Evolutionary conservation across 2,797 vertebrate genomes (phyloP), one percentile per base, ranked within the genome.

Genomic region (Harpagifer antarcticus): DNA sequence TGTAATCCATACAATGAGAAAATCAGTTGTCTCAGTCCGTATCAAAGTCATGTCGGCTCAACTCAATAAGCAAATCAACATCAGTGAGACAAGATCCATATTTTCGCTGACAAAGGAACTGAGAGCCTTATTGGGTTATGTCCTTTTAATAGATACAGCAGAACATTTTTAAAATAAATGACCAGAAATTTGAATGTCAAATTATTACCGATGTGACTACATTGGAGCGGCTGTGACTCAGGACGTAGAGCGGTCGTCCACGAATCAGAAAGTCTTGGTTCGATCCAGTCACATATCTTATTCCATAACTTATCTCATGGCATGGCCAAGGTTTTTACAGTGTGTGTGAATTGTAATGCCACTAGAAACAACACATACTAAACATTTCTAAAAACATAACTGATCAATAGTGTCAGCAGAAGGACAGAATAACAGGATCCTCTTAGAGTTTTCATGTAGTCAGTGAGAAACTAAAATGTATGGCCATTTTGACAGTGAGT

Each of bases 21-120:
- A 94, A 95, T 94, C 90, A 93, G 90, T 93, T 90, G 90, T 93
- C 93, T 90, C 90, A 86, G 83, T 92, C 92, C 90, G 90, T 92
- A 93, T 87, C 84, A 89, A 82, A 90, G 69, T 82, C 84, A 87
- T 71, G 73, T 88, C 85, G 80, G 37, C 84, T 87, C 84, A 87
- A 84, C 89, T 86, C 72, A 82, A 72, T 84, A 89, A 86, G 83
- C 88, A 83, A 81, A 80, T 83, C 76, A 88, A 91, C 72, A 86
- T 82, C 76, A 79, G 11, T 16, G 65, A 78, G 76, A 85, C 57
- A 72, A 91, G 78, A 72, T 76, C 61, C 14, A 69, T 60, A 44
- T 81, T 78, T 68, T n/a, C 79, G 72, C 65, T 53, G 47, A 72
- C 11, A 42, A 54, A 70, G 52, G 4, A 44, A 48, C 19, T 0